Conservation (phyloP, 2,888 invertebrate species). For the Branchipolynoe longqiensis region DNA sequence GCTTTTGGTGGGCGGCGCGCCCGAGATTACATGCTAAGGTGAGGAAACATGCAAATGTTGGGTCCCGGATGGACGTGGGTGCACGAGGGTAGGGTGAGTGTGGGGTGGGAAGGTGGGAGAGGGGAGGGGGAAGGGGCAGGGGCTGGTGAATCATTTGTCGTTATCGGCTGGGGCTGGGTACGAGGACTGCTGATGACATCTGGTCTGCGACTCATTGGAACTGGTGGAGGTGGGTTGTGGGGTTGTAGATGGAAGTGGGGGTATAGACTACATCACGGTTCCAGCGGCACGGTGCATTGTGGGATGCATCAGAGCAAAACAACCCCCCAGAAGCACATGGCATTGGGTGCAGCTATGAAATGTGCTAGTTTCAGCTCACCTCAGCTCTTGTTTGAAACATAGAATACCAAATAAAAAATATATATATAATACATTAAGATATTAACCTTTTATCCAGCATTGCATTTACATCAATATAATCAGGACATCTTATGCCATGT, state of each 20-base stretch:
- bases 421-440: no score
- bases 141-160: slow-evolving; percentile 31
- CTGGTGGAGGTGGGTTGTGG: slow-evolving; percentile 13
- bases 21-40: slow-evolving; percentile 47
- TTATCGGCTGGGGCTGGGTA: slow-evolving; percentile 2
- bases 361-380: no score
- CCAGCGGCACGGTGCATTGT: no score
- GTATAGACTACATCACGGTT: no score
- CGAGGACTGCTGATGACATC: slow-evolving; percentile 20
- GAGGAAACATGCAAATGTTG: slow-evolving; percentile 50
- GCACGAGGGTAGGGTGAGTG: neutral
- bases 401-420: no score
- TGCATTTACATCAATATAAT: no score
- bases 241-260: neutral
- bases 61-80: neutral
- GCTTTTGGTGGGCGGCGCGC: slow-evolving; percentile 32
- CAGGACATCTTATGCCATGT: no score
- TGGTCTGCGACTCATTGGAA: slow-evolving; percentile 7
- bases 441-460: no score
- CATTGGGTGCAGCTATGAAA: no score
- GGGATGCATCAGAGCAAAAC: no score
- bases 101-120: neutral
- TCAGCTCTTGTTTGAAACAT: no score
- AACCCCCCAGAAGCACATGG: no score
- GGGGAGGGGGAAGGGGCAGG: neutral